Evolutionary conservation across 92 coral and sea anemone genomes (phyloP).

Genomic region (Ricordea florida): DNA sequence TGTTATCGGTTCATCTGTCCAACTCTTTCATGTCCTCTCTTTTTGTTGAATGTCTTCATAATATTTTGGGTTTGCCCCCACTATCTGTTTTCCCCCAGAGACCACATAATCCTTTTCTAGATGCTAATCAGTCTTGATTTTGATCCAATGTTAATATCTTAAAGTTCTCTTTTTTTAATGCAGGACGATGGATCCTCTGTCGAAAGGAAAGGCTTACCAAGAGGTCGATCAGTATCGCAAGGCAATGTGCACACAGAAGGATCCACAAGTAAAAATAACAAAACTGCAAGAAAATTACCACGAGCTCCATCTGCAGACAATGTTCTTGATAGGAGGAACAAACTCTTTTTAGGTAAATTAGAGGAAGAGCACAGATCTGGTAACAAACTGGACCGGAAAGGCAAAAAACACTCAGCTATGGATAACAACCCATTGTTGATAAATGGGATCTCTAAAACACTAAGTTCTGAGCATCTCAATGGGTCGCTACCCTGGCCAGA

Average conservation of each 20-base stretch:
- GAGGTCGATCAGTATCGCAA: conserved; percentile 2
- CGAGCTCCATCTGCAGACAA: conserved; percentile 20
- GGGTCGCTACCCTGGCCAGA: no score
- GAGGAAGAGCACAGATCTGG: background rate
- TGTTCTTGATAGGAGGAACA: background rate
- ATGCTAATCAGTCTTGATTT: background rate
- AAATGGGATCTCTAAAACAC: background rate
- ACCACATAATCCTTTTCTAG: no score
- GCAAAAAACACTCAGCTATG: background rate
- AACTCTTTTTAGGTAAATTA: background rate
- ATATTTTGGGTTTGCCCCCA: no score
- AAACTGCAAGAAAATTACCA: background rate
- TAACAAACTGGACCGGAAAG: background rate
- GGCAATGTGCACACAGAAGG: background rate
- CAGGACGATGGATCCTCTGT: background rate
- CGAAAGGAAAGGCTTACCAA: background rate
- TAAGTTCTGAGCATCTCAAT: no score
- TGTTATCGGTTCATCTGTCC: no score
- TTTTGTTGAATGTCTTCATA: no score
- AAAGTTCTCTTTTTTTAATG: background rate
- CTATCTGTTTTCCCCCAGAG: no score
- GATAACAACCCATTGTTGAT: background rate
- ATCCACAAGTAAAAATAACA: background rate
- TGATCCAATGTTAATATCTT: background rate
- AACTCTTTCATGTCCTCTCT: no score